phyloP scores from a whole-genome alignment of 2,797 vertebrate genomes.

The Labeo calbasu region DNA sequence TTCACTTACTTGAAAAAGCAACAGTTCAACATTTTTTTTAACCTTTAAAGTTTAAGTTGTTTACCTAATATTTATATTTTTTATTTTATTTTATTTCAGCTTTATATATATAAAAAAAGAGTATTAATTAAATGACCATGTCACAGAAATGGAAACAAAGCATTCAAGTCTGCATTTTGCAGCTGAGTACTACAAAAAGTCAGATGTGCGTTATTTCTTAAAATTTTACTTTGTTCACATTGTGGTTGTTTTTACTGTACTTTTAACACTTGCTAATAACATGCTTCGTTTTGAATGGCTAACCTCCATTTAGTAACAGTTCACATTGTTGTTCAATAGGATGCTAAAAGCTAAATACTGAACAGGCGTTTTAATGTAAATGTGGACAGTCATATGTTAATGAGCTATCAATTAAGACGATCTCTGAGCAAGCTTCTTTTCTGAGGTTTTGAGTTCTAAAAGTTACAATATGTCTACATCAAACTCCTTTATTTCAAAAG shows the following conservation, averaged over 20 bases:
- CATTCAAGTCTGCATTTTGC: neutral
- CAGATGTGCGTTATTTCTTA: neutral
- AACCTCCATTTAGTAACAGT: neutral
- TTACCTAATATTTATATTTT: neutral
- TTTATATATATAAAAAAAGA: neutral
- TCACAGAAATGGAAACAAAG: neutral
- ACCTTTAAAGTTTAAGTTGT: neutral
- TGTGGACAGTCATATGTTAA: neutral
- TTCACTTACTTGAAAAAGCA: no score
- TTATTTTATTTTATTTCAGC: neutral
- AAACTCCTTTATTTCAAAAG: neutral
- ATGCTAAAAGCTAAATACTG: neutral
- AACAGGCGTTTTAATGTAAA: slow-evolving; percentile 1
- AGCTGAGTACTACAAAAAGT: neutral
- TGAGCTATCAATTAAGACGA: neutral
- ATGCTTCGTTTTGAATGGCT: neutral
- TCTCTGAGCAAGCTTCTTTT: neutral
- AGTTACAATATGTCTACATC: neutral
- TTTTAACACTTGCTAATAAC: neutral
- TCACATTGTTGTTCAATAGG: no score
- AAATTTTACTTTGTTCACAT: neutral
- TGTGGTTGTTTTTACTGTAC: neutral
- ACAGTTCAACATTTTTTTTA: no score
- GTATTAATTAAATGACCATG: no score
- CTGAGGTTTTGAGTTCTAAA: neutral